Evolutionary conservation across 23 tunicate genomes (phyloP).

Genomic region (Clavelina lepadiformis): DNA sequence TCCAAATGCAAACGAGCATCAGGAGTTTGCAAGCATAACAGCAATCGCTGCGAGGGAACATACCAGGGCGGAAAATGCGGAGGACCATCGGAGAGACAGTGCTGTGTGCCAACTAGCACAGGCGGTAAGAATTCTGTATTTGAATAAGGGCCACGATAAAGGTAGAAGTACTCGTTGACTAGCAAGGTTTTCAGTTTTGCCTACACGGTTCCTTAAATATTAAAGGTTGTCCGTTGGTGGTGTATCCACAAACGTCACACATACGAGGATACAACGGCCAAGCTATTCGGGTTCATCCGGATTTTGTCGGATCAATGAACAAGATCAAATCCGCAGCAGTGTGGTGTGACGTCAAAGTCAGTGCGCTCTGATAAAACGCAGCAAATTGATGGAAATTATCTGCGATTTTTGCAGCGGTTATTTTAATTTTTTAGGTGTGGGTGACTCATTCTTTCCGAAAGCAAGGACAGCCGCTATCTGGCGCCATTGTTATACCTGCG

Average conservation of each 20-base stretch:
- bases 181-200: too few species aligned
- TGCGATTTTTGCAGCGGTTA: neutral
- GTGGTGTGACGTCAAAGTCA: neutral
- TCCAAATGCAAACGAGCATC: neutral
- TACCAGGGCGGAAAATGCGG: constrained; percentile 15
- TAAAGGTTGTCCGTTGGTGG: neutral
- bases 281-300: neutral
- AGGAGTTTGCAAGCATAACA: neutral
- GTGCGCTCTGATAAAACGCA: too few species aligned
- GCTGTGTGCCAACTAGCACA: too few species aligned
- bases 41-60: neutral
- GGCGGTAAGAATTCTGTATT: too few species aligned
- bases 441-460: constrained; percentile 3
- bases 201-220: too few species aligned
- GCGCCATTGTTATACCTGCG: constrained; percentile 7
- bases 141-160: too few species aligned
- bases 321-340: neutral
- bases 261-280: neutral
- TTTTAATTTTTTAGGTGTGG: too few species aligned
- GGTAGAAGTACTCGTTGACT: too few species aligned
- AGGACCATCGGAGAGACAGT: constrained; percentile 8
- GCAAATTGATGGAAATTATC: too few species aligned
- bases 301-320: neutral
- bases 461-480: neutral
- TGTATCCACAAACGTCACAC: neutral